A percentile compares a stretch with the other conserved stretches of the same genome.
phyloP scores from a whole-genome alignment of 2,113 vertebrate genomes.

The Ophiodon elongatus region DNA sequence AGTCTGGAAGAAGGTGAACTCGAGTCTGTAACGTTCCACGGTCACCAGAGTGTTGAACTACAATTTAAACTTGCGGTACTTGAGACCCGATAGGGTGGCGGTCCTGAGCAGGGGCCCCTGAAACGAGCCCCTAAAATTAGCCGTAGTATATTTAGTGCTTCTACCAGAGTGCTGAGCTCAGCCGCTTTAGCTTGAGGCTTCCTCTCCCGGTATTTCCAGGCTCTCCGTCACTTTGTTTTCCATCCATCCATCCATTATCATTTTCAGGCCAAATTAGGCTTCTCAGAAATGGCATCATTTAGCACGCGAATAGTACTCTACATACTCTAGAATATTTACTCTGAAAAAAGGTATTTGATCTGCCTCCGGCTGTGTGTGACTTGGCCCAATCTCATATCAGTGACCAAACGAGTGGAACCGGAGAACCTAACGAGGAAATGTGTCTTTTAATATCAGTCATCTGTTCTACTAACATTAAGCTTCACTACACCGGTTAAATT shows the following conservation, averaged over 20 bases:
- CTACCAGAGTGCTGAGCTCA: constrained; percentile 5
- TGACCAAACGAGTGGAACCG: neutral
- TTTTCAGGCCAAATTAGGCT: neutral
- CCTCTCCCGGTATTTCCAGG: neutral
- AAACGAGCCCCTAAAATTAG: constrained; percentile 48
- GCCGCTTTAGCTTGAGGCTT: neutral
- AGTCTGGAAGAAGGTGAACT: no score
- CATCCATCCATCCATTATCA: no score
- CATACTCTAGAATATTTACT: neutral
- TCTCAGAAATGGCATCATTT: neutral
- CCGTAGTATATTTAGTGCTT: constrained; percentile 34
- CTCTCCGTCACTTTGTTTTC: neutral
- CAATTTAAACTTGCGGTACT: neutral
- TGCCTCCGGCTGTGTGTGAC: neutral
- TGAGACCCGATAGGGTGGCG: neutral
- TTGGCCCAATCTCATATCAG: neutral
- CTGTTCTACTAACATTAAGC: neutral
- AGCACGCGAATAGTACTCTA: neutral
- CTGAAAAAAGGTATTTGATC: neutral
- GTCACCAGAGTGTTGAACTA: neutral
- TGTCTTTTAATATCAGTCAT: neutral
- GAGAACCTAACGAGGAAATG: neutral
- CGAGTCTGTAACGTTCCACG: no score
- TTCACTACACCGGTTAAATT: neutral
- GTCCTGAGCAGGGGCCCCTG: neutral